Evolutionary conservation across 2,113 vertebrate genomes (phyloP).

Genomic region (Morone chrysops): DNA sequence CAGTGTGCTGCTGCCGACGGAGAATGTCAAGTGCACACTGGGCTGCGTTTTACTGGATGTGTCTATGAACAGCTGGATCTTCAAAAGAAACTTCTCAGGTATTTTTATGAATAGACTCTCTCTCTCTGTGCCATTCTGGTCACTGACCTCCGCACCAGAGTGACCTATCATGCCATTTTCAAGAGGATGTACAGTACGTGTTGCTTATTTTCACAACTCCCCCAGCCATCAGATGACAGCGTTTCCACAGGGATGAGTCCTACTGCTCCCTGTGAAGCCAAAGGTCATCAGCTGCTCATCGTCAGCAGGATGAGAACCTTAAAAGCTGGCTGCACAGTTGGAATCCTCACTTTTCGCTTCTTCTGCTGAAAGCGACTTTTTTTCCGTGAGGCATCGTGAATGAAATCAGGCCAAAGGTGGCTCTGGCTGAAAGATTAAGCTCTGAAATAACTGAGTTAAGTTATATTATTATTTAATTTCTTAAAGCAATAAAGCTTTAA

Average conservation of each 20-base stretch:
- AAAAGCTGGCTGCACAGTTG: conserved; percentile 28
- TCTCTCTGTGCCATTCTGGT: background rate
- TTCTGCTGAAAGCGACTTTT: no score
- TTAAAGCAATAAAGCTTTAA: background rate
- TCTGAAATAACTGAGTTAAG: background rate
- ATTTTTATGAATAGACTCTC: background rate
- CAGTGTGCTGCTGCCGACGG: background rate
- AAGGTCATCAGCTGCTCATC: conserved; percentile 60
- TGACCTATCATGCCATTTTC: conserved; percentile 38
- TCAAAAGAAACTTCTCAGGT: conserved; percentile 4
- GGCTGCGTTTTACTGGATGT: background rate
- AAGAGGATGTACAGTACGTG: conserved; percentile 6
- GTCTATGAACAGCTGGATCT: conserved; percentile 14
- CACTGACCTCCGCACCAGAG: background rate
- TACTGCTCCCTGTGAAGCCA: conserved; percentile 25
- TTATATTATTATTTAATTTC: background rate
- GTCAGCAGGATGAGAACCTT: conserved; percentile 26
- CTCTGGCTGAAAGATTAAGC: background rate
- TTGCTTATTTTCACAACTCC: conserved; percentile 56
- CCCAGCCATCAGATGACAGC: conserved; percentile 17
- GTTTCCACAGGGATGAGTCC: conserved; percentile 42
- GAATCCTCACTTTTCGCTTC: conserved; percentile 8
- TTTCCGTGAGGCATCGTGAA: background rate
- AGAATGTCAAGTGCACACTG: conserved; percentile 24
- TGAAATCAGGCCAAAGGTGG: background rate